These are phyloP conservation scores for Mus caroli DNA, from an alignment of 2,797 vertebrate species.

Conservation along the genomic window DNA sequence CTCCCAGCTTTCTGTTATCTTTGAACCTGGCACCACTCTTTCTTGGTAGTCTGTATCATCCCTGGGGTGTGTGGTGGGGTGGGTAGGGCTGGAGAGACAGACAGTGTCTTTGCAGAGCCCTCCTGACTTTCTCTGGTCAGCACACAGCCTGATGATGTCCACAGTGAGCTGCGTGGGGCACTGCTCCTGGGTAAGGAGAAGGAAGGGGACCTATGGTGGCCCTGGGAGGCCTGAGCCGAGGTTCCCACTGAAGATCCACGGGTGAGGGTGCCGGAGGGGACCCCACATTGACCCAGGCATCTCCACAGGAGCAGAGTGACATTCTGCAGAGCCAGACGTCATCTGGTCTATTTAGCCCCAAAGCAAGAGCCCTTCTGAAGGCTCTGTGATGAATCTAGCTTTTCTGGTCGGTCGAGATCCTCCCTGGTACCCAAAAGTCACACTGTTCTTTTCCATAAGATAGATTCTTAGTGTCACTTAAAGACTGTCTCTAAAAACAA, in stretches of 20 bases:
- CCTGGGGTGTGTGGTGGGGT: not conserved
- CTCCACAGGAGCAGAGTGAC: rapidly evolving
- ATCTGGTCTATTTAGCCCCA: not conserved
- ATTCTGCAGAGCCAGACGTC: not conserved
- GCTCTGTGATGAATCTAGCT: not conserved
- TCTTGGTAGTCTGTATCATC: rapidly evolving
- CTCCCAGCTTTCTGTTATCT: not conserved
- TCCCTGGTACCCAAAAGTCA: not conserved
- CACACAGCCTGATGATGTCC: not conserved
- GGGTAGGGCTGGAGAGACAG: not conserved
- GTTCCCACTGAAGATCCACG: rapidly evolving
- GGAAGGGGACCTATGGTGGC: not conserved
- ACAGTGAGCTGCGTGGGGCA: rapidly evolving
- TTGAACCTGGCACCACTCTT: not conserved
- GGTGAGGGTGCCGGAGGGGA: rapidly evolving
- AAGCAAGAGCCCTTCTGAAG: not conserved
- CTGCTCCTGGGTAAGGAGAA: rapidly evolving
- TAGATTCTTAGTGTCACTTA: not conserved
- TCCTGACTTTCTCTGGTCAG: not conserved
- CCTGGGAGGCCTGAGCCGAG: not conserved
- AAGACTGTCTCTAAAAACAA: not conserved
- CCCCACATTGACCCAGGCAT: rapidly evolving
- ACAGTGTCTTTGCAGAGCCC: not conserved
- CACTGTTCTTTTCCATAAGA: constrained; percentile 18
- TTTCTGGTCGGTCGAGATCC: not conserved